Base-by-base conservation (phyloP, 2,797 vertebrate species). In the Phylloscopus collybita region DNA sequence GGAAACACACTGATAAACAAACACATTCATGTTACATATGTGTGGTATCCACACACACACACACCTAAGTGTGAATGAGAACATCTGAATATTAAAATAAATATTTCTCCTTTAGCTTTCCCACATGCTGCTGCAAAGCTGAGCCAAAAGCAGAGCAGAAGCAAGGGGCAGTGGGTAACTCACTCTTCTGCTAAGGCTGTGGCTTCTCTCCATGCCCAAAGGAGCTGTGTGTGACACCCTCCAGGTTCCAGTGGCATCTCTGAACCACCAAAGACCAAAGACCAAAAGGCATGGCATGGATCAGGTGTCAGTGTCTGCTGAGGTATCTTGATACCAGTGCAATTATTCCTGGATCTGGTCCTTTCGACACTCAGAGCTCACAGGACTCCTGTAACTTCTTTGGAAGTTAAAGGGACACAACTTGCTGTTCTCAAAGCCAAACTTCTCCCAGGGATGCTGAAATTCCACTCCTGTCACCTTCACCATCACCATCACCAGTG, bases 1-100 rank as follows among this genome's bases (percentile, higher is more conserved):
- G 82, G 78, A 65, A 83, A 78, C 3, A 12, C 47, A 29, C 36
- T n/a, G 29, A 23, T 49, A 75, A 84, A 91, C 8, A 3, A 73
- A 65, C 44, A 53, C 6, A 32, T 65, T 38, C 25, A 18, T 50
- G 32, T 40, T 34, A 25, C 45, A 10, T 3, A 5, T 29, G 7
- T n/a, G 36, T 49, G 67, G 8, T 7, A 42, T 54, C 30, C 44
- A 44, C 45, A 59, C 51, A 67, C 29, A 29, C 26, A 27, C 1
- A 1, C 8, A 7, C 3, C 0, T 32, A 51, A 74, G 23, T 11
- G 16, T 1, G 3, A 49, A 70, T 18, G 36, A 59, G 27, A 81
- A 71, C 14, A 12, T 51, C 53, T 67, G 27, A 80, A 54, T 74
- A 79, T 71, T 56, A 26, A 71, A 92, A 73, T 57, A 11, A 72